Base-by-base conservation (phyloP, 2,888 invertebrate genomes). In the Nemurella pictetii region DNA sequence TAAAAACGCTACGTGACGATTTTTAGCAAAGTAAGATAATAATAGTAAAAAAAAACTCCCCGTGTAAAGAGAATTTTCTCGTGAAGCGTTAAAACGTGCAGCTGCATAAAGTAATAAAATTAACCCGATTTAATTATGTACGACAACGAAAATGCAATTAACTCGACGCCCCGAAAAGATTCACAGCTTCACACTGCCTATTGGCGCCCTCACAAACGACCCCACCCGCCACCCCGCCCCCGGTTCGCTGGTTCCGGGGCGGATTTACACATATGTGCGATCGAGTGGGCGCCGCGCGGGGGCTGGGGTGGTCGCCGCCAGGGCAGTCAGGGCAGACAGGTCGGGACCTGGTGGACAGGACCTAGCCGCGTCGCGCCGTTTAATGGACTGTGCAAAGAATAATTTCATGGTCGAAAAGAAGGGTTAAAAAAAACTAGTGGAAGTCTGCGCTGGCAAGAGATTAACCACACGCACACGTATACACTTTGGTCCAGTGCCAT, bases 361-460 rank as follows among this genome's bases (percentile, higher is more conserved):
- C 28, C 25, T 20, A 15, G 55, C 83, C 28, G 12, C 55, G 32
- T 25, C 28, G 82, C 77, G 36, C 80, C 72, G 85, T 83, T 86
- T 82, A 85, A 85, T 86, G 86, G 86, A 77, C 84, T 86, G 86
- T 86, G 85, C 84, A 84, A 86, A 86, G 86, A 85, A 86, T 85
- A 85, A 86, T 86, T 86, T 86, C 84, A 84, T 84, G 86, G 84
- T 36, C 84, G 84, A 83, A 78, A 78, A 84, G 81, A 83, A 74
- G 29, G 75, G 86, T 86, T 74, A 36, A 35, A 36, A 80, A 20
- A 32, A 25, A 81, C 35, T 32, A 25, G n/a, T n/a, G 28, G 83
- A 72, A 74, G 75, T 12, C 29, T 29, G 75, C 25, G 32, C 32
- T 55, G 35, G 55, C 55, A 55, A 55, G 12, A 32, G 82, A 27